Evolutionary conservation across 2,113 vertebrate genomes (phyloP), one percentile per base, ranked within the genome.

Genomic region (Otus sunia): DNA sequence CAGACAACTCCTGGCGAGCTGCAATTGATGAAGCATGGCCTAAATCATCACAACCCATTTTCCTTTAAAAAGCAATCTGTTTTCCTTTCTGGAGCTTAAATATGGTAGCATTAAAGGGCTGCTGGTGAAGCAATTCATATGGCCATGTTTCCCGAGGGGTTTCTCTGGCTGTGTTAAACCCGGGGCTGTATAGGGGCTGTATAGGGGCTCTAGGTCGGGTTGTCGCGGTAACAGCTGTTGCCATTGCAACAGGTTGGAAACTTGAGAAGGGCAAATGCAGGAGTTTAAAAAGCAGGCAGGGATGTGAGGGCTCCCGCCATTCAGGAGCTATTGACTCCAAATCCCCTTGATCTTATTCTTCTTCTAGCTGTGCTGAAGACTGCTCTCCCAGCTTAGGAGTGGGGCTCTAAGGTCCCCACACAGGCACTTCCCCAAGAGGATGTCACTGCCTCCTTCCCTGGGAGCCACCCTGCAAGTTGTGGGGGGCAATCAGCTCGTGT

Each of bases 231-330:
- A 96, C 95, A 97, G 92, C 92, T 68, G 88, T 96, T 94, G 87
- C 82, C 81, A 95, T 93, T 95, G 89, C 86, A 77, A 92, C 91
- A 95, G 79, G 86, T 96, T 92, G 91, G 95, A 97, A 96, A 94
- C 92, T 89, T 94, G 91, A 95, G 95, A 91, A 82, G 77, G 87
- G 90, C 60, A 73, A 94, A 95, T 1, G 49, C 49, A 49, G 63
- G 77, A 90, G 77, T 77, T 86, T 88, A 91, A 78, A 97, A 96
- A 88, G 76, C 68, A 2, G 20, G 60, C 85, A 68, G 69, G 64
- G 86, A 62, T 41, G 45, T 41, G 56, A 90, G 85, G 27, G 79
- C 76, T 93, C 87, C 91, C 16, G 4, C 83, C 84, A 78, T 75
- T 94, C 83, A 88, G 78, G 45, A 79, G 79, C 90, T 94, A 72